These are phyloP conservation scores for Chloropsis hardwickii DNA, from an alignment of 2,113 vertebrate species.

Conservation along the genomic window DNA sequence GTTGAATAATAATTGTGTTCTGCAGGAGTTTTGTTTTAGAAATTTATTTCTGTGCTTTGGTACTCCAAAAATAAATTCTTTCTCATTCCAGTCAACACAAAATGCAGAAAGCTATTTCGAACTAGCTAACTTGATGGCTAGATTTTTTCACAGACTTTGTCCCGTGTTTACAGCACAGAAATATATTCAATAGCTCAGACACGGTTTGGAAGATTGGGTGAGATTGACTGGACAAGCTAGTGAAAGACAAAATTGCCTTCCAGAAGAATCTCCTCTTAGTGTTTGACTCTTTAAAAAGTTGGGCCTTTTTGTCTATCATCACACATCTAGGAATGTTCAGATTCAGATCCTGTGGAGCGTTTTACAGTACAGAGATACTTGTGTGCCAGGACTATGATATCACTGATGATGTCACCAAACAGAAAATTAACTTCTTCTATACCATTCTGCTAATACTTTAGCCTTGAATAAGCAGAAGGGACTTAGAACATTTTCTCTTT, in stretches of 20 bases:
- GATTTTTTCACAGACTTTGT: background rate
- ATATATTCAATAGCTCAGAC: background rate
- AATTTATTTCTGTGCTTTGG: slow-evolving; percentile 31
- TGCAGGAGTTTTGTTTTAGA: slow-evolving; percentile 41
- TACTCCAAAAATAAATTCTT: background rate
- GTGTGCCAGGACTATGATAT: background rate
- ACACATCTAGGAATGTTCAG: background rate
- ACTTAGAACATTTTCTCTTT: background rate
- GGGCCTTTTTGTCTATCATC: background rate
- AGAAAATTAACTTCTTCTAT: background rate
- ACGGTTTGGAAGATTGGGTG: background rate
- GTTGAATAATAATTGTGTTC: slow-evolving; percentile 55
- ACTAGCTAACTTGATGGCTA: background rate
- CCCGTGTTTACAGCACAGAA: background rate
- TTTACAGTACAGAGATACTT: background rate
- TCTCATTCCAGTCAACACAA: background rate
- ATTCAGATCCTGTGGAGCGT: fast-evolving
- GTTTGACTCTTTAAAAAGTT: background rate
- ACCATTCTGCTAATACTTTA: background rate
- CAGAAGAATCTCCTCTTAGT: background rate
- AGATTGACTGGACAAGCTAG: background rate
- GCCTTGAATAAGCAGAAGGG: background rate
- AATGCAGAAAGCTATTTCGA: background rate
- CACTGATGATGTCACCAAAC: background rate
- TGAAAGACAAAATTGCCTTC: background rate